Percentiles rank a stretch among this genome's conserved stretches.
phyloP scores from a whole-genome alignment of 1,140 invertebrate species.

The Macrotrachela quadricornifera region DNA sequence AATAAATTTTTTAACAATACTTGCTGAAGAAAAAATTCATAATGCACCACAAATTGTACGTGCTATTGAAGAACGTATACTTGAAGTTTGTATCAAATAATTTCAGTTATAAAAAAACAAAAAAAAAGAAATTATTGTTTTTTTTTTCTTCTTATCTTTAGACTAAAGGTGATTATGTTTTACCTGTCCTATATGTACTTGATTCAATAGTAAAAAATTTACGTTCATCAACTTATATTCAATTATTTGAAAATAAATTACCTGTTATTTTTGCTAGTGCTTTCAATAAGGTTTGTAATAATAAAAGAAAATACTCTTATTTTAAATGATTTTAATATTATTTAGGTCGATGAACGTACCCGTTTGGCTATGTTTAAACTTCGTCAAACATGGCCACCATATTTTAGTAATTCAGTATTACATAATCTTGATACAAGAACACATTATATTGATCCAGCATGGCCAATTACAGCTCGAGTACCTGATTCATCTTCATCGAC shows the following conservation, averaged over 20 bases:
- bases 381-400: slow-evolving; percentile 5
- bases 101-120: too few species aligned
- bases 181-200: slow-evolving; percentile 3
- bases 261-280: background rate
- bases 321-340: too few species aligned
- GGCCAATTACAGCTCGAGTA: slow-evolving; percentile 4
- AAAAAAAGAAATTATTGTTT: too few species aligned
- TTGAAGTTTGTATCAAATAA: background rate
- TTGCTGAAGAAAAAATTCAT: slow-evolving; percentile 2
- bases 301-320: background rate
- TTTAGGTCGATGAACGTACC: slow-evolving; percentile 2
- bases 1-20: slow-evolving; percentile 5
- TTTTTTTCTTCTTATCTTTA: background rate
- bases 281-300: background rate
- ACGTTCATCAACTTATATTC: slow-evolving; percentile 1
- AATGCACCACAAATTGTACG: background rate
- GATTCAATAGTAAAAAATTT: slow-evolving; percentile 8
- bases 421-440: background rate
- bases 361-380: slow-evolving; percentile 4
- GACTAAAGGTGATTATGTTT: background rate
- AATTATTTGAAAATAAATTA: slow-evolving; percentile 3
- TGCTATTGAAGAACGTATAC: slow-evolving; percentile 3
- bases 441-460: slow-evolving; percentile 3
- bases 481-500: too few species aligned
- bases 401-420: background rate